A percentile compares a stretch with the other conserved stretches of the same genome.
phyloP scores from a whole-genome alignment of 2,888 invertebrate species.

The Tanytarsus gracilentus region DNA sequence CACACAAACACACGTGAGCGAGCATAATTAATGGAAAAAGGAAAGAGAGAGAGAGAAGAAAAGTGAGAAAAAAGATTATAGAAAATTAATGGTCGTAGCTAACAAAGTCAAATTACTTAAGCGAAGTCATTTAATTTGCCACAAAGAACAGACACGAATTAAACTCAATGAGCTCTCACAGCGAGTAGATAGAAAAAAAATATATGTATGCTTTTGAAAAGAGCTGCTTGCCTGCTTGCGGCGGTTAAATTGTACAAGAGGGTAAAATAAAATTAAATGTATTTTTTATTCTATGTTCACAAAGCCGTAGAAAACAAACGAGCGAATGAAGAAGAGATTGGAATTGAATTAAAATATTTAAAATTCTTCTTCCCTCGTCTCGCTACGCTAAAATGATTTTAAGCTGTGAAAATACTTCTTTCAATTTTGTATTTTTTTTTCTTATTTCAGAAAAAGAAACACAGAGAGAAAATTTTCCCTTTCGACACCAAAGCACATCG shows the following conservation, averaged over 20 bases:
- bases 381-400: slow-evolving; percentile 11
- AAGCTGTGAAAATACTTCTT: not conserved
- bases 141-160: too few species aligned
- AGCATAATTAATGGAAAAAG: slow-evolving; percentile 5
- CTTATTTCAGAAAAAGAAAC: not conserved
- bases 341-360: not conserved
- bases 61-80: slow-evolving; percentile 20
- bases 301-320: not conserved
- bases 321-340: not conserved
- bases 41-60: not conserved
- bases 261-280: slow-evolving; percentile 4
- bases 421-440: not conserved
- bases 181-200: too few species aligned
- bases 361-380: not conserved
- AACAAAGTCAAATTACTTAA: slow-evolving; percentile 21
- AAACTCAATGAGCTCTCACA: too few species aligned
- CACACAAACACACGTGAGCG: slow-evolving; percentile 3
- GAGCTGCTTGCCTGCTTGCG: too few species aligned
- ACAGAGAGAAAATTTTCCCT: not conserved
- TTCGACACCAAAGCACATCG: not conserved
- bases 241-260: too few species aligned
- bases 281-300: too few species aligned
- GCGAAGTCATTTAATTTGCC: slow-evolving; percentile 18
- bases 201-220: too few species aligned
- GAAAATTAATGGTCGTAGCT: slow-evolving; percentile 18